phyloP scores from a whole-genome alignment of 2,113 vertebrate genomes.

The Labeo catla region DNA sequence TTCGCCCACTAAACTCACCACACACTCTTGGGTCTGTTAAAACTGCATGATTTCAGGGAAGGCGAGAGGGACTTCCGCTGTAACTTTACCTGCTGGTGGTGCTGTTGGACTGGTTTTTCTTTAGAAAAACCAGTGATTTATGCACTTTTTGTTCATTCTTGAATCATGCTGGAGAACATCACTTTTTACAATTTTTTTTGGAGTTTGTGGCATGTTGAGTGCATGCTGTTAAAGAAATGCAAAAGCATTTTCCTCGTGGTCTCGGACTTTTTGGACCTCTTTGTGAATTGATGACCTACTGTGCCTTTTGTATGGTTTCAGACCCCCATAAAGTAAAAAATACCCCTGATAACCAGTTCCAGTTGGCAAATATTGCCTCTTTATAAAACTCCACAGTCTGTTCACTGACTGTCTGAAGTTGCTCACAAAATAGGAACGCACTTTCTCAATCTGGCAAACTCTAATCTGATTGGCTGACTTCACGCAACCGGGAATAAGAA shows the following conservation, averaged over 20 bases:
- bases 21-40: no score
- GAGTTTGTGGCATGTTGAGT: not conserved
- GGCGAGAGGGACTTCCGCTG: no score
- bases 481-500: not conserved
- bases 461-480: constrained; percentile 6
- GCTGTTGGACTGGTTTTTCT: no score
- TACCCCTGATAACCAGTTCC: not conserved
- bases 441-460: constrained; percentile 9
- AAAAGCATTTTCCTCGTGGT: not conserved
- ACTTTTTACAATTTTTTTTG: not conserved
- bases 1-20: no score
- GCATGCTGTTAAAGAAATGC: not conserved
- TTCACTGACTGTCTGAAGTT: not conserved
- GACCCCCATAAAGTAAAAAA: not conserved
- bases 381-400: constrained; percentile 6
- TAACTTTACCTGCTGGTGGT: no score
- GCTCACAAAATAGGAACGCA: not conserved
- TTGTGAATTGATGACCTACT: not conserved
- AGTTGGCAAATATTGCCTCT: not conserved
- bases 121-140: no score
- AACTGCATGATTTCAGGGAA: no score
- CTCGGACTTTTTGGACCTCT: not conserved
- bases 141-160: not conserved
- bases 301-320: not conserved
- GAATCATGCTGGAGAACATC: not conserved